Percentiles rank a stretch among this genome's conserved stretches.
These are phyloP conservation scores for Cardiocondyla obscurior DNA, from an alignment of 1,140 invertebrate species.

Conservation along the genomic window DNA sequence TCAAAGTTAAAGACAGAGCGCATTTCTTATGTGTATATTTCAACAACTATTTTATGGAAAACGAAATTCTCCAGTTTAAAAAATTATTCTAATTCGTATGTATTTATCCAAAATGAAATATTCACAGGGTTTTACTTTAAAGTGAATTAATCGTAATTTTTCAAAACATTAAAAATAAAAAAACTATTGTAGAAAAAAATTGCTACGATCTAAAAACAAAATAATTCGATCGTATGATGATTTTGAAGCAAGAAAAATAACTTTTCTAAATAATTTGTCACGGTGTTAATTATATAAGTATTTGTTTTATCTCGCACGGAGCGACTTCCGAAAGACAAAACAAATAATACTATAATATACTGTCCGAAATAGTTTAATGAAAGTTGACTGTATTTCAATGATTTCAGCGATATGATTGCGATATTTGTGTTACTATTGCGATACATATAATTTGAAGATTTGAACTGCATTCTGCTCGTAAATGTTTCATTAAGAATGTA, in stretches of 20 bases:
- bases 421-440: neutral
- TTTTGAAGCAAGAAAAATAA: neutral
- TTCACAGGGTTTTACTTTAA: neutral
- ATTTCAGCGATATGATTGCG: constrained; percentile 22
- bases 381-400: constrained; percentile 12
- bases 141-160: neutral
- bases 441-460: constrained; percentile 27
- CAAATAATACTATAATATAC: no score
- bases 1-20: neutral
- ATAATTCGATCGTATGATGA: neutral
- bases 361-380: neutral
- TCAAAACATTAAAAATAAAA: neutral
- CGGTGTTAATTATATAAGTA: no score
- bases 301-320: no score
- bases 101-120: neutral
- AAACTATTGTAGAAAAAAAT: neutral
- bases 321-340: no score
- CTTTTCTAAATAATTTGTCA: no score
- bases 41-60: constrained; percentile 10
- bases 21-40: constrained; percentile 8
- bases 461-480: constrained; percentile 24
- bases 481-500: constrained; percentile 55
- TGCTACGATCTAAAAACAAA: neutral
- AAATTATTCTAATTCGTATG: neutral
- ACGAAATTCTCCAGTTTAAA: neutral